Base-by-base conservation (phyloP, 2,888 invertebrate species). In the Julus scanicus region DNA sequence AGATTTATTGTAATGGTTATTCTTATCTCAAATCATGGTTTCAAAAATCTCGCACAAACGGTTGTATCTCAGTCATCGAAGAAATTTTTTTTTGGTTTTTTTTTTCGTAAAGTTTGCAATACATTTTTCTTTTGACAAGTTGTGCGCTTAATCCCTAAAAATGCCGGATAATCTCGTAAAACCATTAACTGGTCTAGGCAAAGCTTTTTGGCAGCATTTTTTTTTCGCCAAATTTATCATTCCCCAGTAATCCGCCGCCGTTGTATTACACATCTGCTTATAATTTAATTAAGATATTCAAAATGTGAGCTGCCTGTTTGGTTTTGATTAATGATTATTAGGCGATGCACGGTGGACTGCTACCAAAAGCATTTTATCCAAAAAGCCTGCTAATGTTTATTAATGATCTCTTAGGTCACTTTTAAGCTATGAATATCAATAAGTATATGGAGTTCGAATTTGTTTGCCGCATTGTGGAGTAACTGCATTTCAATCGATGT, bases 1-100 rank as follows among this genome's bases (percentile, higher is more conserved):
- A 80, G 37, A 80, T 39, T 80, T 80, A 80, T 80, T 80, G 80
- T 80, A 37, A 80, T 80, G 80, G 80, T 80, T 80, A 2, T 80
- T 37, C 80, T 80, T 80, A 80, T 80, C 80, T 80, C 80, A 80
- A 80, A 80, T 80, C 80, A 80, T 80, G 80, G 80, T 39, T 80
- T 80, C 37, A 15, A 80, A 80, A 20, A 29, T 11, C 11, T 80
- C 80, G 37, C 80, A 80, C 80, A 29, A 29, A 29, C 44, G 44
- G 44, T 44, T 20, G 71, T 9, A 29, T 71, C 20, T 20, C 71
- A 71, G n/a, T 53, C 13, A 15, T 15, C 15, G 53, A 53, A 53
- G 15, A 53, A 53, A 17, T 53, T 53, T 4, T 53, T 8, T 53
- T 53, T 53, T 15, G 0, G 29, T 53, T 53, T 53, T 4, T 53